Base-by-base conservation (phyloP, 2,888 invertebrate species). In the Rotaria socialis region DNA sequence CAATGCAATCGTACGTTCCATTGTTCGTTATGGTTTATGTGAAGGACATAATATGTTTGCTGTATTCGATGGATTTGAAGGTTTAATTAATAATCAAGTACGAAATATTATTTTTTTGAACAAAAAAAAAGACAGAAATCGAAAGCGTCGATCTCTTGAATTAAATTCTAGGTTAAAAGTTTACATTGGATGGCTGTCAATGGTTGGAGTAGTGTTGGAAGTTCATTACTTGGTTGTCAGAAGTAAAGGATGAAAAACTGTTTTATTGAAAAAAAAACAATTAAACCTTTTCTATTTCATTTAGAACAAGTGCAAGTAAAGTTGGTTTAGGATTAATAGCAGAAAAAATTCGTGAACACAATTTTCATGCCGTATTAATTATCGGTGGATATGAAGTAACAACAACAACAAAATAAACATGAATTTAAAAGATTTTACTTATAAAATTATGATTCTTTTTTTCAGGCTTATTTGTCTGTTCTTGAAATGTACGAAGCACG, bases 1-100 rank as follows among this genome's bases (percentile, higher is more conserved):
- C 96, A 99, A 99, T 92, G 97, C 99, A 10, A 96, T 97, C 0
- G 96, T 98, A 84, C 94, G 99, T 86, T 96, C 98, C 8, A 98
- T 98, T 91, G 97, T 98, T 14, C 93, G 98, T 86, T 96, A 97
- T 92, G 95, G 95, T 89, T 95, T 98, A 90, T 97, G 96, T 91
- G 94, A 96, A 88, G 97, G 97, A 10, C 96, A 96, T 92, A 95
- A 94, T 86, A 96, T 97, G 52, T 94, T 95, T 86, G 98, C 96
- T 85, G 94, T 99, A 86, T 95, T 97, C 89, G 97, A 97, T 90
- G 97, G 98, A 85, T 93, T 99, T 89, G 96, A 97, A 91, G 99
- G 99, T 47, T 93, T 99, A 80, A 94, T 96, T 89, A 94, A 94
- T 88, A 97, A 97, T 88, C 95, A 96, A 88, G 91, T 92, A 84